Base-by-base conservation (phyloP, 2,113 vertebrate genomes). In the Mustelus asterias region DNA sequence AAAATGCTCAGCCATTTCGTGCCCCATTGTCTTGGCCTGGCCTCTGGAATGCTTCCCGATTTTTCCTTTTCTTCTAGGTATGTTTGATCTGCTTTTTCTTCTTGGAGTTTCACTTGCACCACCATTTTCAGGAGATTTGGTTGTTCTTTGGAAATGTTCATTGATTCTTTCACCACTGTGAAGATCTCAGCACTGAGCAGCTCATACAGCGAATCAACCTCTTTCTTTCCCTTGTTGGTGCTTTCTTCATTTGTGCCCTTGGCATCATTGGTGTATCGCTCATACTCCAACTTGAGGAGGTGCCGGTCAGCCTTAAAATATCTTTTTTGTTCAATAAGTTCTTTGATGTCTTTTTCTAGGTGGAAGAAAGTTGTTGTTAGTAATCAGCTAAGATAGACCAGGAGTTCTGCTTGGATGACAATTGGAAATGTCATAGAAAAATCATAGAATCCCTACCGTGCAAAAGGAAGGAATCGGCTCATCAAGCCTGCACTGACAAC, bases 51-150 rank as follows among this genome's bases (percentile, higher is more conserved):
- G 89, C 58, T 48, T 10, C 63, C 96, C 29, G 5, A 70, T 11
- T 54, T 0, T 29, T 2, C 96, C n/a, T 96, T 76, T 13, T 96
- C 97, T 0, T 69, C 96, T 0, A 0, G 37, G 96, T 97, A 98
- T 54, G 24, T 96, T 20, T 88, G 96, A 96, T 99, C 98, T 97
- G 98, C 98, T 44, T 97, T 96, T 93, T 98, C 98, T 96, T 98
- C 98, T 96, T 98, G 98, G 4, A 96, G 96, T 60, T 99, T 96
- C 67, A 98, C 97, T 0, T 96, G 97, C 63, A 98, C 97, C 2
- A 98, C 99, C 83, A 98, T 98, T 58, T 96, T 97, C 94, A 99
- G 97, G 22, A 96, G 93, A 7, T 97, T 97, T 1, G 96, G 96
- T 1, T 97, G 96, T 90, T 95, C 96, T 24, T 96, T 85, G 0